Conservation (phyloP, 2,888 invertebrate species). For the Drosophila affinis region DNA sequence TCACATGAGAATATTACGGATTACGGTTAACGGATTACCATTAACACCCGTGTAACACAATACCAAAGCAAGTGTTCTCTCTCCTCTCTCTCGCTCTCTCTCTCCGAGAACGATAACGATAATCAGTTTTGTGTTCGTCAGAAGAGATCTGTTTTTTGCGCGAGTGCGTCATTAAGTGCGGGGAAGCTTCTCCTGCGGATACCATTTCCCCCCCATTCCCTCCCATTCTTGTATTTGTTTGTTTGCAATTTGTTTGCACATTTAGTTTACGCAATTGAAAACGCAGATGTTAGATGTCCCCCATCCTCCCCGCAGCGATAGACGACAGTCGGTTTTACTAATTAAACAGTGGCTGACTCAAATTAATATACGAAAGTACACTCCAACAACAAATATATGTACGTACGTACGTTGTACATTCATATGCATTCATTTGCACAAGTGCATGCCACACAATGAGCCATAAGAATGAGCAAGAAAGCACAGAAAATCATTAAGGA, state of each 20-base stretch:
- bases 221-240: background rate
- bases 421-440: conserved; percentile 36
- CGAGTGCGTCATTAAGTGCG: background rate
- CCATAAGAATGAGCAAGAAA: conserved; percentile 32
- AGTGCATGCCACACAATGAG: conserved; percentile 28
- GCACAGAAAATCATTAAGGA: conserved; percentile 27
- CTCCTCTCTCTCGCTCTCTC: background rate
- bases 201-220: background rate
- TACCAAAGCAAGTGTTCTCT: background rate
- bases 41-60: background rate
- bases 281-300: conserved; percentile 14
- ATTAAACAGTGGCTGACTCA: conserved; percentile 49
- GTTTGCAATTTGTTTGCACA: conserved; percentile 29
- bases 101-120: background rate
- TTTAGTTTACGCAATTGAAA: conserved; percentile 48
- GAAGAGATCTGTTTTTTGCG: background rate
- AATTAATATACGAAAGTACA: conserved; percentile 13
- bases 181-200: background rate
- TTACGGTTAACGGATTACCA: background rate
- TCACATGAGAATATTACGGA: background rate
- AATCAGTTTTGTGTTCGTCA: background rate
- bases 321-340: conserved; percentile 13
- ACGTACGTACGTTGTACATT: background rate
- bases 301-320: background rate
- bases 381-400: background rate